Evolutionary conservation across 2,797 vertebrate genomes (phyloP), one percentile per base, ranked within the genome.

Genomic region (Amblyopsis hoosieri): DNA sequence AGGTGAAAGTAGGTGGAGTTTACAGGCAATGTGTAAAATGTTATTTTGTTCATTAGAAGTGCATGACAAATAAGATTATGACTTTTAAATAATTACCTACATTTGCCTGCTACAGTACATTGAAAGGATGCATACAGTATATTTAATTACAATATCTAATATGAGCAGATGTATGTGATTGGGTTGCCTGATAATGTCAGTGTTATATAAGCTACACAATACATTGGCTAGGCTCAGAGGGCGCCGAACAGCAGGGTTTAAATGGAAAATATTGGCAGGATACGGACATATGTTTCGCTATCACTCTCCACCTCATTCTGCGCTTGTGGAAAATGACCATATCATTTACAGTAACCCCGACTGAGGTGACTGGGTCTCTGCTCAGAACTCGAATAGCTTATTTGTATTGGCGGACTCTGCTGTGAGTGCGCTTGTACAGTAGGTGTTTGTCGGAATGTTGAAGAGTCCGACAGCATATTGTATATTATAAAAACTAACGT

Each of bases 1-100:
- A 85, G 79, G 88, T 90, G 83, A 89, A 84, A 76, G 66, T 68
- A 75, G 78, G 71, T 79, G 68, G 53, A 76, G 57, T 85, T 86
- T 84, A 86, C 82, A 90, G 91, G 91, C 92, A 91, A 85, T 0
- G 56, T 77, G 75, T 75, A 29, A 29, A 29, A 29, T 29, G 23
- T 29, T 29, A 29, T 4, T 29, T 29, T 29, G 23, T 29, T 29
- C 23, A 29, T 29, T 29, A 29, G 23, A 17, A 12, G 14, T 15
- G 42, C 29, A n/a, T 33, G 12, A 7, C 12, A 56, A 4, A 1
- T 8, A 56, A 56, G n/a, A 56, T 37, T 9, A 45, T 14, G 54
- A n/a, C 33, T 45, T 14, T 17, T 52, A 9, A 42, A 42, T 7
- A 9, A 42, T 42, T 1, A 42, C 37, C 8, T 42, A 42, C 37